phyloP scores from a whole-genome alignment of 2,797 vertebrate species.

The Trachops cirrhosus region DNA sequence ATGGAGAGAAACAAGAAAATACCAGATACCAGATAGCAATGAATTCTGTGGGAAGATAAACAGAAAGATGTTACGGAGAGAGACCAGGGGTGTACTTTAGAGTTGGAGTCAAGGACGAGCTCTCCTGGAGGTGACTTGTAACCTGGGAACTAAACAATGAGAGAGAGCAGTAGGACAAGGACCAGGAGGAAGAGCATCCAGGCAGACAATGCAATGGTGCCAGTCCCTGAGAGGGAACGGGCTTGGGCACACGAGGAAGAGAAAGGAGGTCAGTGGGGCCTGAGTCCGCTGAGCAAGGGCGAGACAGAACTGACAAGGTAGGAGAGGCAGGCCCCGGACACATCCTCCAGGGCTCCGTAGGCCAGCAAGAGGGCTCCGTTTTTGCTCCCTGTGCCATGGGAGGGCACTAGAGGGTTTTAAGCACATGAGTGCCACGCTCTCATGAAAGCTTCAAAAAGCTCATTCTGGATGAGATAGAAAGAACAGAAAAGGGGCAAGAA shows the following conservation, averaged over 20 bases:
- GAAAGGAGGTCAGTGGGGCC: background rate
- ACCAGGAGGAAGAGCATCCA: fast-evolving
- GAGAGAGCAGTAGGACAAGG: background rate
- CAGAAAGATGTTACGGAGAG: background rate
- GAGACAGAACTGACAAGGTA: background rate
- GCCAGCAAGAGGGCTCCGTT: background rate
- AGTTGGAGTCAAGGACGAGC: background rate
- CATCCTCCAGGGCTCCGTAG: fast-evolving
- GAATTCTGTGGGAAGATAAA: background rate
- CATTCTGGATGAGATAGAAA: background rate
- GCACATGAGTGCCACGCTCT: background rate
- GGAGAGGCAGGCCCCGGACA: background rate
- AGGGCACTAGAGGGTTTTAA: background rate
- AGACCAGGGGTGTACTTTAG: background rate
- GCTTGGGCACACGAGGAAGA: background rate
- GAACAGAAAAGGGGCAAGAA: background rate
- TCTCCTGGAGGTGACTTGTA: background rate
- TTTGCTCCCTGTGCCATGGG: background rate
- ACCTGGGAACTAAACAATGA: background rate
- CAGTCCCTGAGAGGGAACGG: background rate
- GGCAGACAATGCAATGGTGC: background rate
- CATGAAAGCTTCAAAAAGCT: background rate
- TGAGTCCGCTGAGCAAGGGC: background rate
- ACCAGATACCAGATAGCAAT: background rate
- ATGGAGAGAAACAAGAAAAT: background rate